phyloP scores from a whole-genome alignment of 1,140 invertebrate species.

The Drosophila lowei region DNA sequence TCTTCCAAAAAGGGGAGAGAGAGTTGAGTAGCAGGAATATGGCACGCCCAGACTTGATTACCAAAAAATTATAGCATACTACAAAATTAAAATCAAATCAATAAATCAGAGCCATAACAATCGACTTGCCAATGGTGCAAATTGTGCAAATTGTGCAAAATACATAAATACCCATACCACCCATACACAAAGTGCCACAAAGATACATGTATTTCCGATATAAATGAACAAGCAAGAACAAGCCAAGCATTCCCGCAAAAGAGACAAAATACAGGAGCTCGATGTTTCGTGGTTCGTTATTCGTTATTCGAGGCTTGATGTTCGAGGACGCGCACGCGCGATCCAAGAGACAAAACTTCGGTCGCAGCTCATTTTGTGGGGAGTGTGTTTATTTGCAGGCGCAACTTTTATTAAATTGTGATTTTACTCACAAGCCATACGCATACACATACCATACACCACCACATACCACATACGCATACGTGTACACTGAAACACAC shows the following conservation, averaged over 20 bases:
- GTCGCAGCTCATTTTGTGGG: constrained; percentile 24
- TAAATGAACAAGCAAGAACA: constrained; percentile 39
- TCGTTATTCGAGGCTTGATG: not conserved
- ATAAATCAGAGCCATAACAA: constrained; percentile 52
- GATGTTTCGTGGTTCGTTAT: too few relatives aligned
- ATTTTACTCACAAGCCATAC: constrained; percentile 61
- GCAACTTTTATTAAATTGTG: constrained; percentile 80
- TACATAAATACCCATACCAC: not conserved
- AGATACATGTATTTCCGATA: constrained; percentile 28
- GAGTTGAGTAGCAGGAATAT: not conserved
- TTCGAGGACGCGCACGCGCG: constrained; percentile 47
- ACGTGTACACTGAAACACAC: not conserved
- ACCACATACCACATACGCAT: not conserved
- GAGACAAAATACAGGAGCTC: constrained; percentile 24
- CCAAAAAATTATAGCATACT: constrained; percentile 40
- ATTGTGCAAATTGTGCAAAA: constrained; percentile 49
- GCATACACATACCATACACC: constrained; percentile 16
- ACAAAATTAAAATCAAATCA: constrained; percentile 61
- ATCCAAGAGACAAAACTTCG: constrained; percentile 36
- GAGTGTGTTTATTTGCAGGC: constrained; percentile 76
- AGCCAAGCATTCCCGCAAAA: constrained; percentile 27
- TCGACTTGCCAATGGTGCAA: constrained; percentile 52
- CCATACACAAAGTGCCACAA: not conserved
- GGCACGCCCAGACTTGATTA: constrained; percentile 46
- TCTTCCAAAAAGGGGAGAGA: not conserved